These are phyloP conservation scores for Sylvicola cinctus DNA, from an alignment of 2,888 invertebrate species.

Conservation along the genomic window DNA sequence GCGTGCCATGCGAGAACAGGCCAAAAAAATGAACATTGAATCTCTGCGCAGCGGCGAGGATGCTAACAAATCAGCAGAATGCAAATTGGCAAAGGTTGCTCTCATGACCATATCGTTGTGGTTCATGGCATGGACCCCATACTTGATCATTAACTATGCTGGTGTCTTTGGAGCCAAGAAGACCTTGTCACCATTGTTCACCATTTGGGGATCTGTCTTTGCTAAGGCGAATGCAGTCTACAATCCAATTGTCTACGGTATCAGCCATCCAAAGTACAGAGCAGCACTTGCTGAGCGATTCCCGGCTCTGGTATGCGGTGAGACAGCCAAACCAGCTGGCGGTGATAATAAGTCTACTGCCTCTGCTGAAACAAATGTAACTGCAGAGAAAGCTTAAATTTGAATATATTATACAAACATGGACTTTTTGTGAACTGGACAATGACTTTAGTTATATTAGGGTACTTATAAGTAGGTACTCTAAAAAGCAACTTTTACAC, in stretches of 20 bases:
- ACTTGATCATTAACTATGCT: slow-evolving; percentile 31
- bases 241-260: slow-evolving; percentile 80
- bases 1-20: slow-evolving; percentile 58
- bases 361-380: slow-evolving; percentile 6
- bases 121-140: slow-evolving; percentile 67
- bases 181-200: slow-evolving; percentile 55
- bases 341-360: slow-evolving; percentile 9
- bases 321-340: slow-evolving; percentile 12
- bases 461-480: too few species aligned
- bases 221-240: slow-evolving; percentile 82
- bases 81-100: slow-evolving; percentile 63
- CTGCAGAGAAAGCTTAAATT: neutral
- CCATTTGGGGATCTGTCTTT: slow-evolving; percentile 78
- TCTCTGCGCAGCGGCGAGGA: slow-evolving; percentile 51
- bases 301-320: slow-evolving; percentile 48
- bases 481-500: too few species aligned
- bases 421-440: too few species aligned
- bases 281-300: slow-evolving; percentile 55
- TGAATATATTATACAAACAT: too few species aligned
- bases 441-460: too few species aligned
- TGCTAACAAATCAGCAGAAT: slow-evolving; percentile 50
- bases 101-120: slow-evolving; percentile 65
- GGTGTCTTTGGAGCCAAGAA: slow-evolving; percentile 32
- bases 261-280: slow-evolving; percentile 67
- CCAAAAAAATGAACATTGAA: slow-evolving; percentile 76